Conservation (phyloP, 1,140 invertebrate genomes). For the Bombus superbus region DNA sequence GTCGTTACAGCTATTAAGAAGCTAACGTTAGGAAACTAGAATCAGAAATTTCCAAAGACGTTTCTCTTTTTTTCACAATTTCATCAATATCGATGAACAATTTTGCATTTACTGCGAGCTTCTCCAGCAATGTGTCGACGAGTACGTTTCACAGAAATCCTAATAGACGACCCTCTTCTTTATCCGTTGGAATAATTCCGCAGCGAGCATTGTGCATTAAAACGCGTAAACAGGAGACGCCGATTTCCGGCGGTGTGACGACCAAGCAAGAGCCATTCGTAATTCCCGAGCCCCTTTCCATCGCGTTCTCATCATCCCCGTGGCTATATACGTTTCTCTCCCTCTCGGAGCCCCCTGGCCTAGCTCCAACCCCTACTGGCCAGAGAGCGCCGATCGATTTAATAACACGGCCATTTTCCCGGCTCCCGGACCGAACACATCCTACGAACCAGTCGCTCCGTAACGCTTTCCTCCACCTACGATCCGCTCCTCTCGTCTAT, state of each 20-base stretch:
- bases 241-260: slow-evolving; percentile 40
- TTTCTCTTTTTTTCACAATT: no score
- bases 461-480: slow-evolving; percentile 41
- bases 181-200: slow-evolving; percentile 1
- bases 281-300: slow-evolving; percentile 62
- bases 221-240: neutral
- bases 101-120: neutral
- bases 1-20: no score
- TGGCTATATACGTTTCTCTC: slow-evolving; percentile 45
- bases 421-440: slow-evolving; percentile 69
- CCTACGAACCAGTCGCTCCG: slow-evolving; percentile 46
- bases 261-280: slow-evolving; percentile 59
- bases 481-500: slow-evolving; percentile 24
- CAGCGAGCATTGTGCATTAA: neutral
- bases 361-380: slow-evolving; percentile 68
- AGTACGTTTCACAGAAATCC: neutral
- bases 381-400: slow-evolving; percentile 78
- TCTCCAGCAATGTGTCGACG: no score
- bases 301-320: slow-evolving; percentile 60
- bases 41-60: neutral
- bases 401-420: slow-evolving; percentile 79
- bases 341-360: slow-evolving; percentile 65
- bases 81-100: neutral
- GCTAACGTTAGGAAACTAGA: neutral
- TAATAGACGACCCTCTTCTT: neutral